Evolutionary conservation across 2,888 invertebrate species (phyloP), one percentile per base, ranked within the genome.

Genomic region (Galerucella pusilla): DNA sequence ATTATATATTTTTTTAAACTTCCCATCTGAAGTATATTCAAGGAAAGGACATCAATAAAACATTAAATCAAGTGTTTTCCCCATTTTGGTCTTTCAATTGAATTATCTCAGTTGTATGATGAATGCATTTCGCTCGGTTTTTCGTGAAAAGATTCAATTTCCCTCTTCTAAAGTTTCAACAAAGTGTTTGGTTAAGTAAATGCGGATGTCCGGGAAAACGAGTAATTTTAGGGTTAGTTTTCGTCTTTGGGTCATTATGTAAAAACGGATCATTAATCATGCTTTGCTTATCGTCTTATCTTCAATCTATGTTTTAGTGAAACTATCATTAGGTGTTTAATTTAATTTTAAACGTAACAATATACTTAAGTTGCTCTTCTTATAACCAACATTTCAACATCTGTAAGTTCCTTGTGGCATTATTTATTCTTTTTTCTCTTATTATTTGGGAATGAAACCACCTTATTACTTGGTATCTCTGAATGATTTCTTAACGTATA

Each of bases 251-350:
- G 66, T 66, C 60, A 72, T 77, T 77, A 75, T 75, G 76, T 71
- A 76, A 76, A 75, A 78, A 66, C 66, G 59, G 59, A 69, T 74
- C 72, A 78, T 78, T 76, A 76, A 78, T 78, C 76, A 71, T 70
- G 66, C 68, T 69, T 72, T 71, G n/a, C 63, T 57, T 20, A 11
- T 3, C 63, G 16, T 63, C 6, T 42, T 35, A 60, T 52, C 52
- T 52, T 4, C 52, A 52, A 52, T 52, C 52, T 52, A 4, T 52
- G n/a, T 12, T 60, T 60, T 14, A 60, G 35, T 60, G 14, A 60
- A 28, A 28, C 60, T 28, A 60, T 12, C 25, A 12, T 60, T 28
- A n/a, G 61, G 61, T 61, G 42, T 61, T 61, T 49, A 54, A 67
- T n/a, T 54, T n/a, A 49, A 49, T 52, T 67, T 49, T 4, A 28